Conservation (phyloP, 2,113 vertebrate species). For the Macquaria australasica region DNA sequence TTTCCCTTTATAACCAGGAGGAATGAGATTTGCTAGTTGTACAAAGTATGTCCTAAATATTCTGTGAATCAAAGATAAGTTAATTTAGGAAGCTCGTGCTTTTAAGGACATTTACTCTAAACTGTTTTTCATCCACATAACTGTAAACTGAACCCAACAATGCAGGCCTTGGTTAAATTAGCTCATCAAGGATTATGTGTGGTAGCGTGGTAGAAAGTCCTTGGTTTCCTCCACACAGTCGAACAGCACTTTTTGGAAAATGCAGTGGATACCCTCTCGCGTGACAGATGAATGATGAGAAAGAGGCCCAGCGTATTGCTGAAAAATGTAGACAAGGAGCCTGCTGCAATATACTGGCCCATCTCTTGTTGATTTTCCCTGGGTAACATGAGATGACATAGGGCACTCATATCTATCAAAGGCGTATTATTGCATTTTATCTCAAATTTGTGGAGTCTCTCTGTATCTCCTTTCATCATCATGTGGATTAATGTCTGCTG, state of each 20-base stretch:
- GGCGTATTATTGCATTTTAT: conserved; percentile 41
- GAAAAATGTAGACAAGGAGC: conserved; percentile 40
- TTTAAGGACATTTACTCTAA: conserved; percentile 11
- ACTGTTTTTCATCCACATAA: conserved; percentile 12
- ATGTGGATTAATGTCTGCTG: conserved; percentile 43
- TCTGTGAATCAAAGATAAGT: conserved; percentile 11
- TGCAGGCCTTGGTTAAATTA: neutral
- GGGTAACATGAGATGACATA: conserved; percentile 39
- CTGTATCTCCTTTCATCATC: conserved; percentile 34
- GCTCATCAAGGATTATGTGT: neutral
- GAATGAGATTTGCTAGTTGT: conserved; percentile 1
- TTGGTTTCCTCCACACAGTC: neutral
- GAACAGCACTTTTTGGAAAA: conserved; percentile 1
- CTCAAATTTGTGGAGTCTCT: conserved; percentile 23
- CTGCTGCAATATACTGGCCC: conserved; percentile 14
- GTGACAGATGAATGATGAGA: conserved; percentile 56
- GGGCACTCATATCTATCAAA: conserved; percentile 14
- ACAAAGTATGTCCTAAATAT: conserved; percentile 2
- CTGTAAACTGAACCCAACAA: neutral
- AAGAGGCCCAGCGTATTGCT: conserved; percentile 36
- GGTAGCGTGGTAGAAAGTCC: neutral
- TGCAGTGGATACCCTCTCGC: conserved; percentile 9
- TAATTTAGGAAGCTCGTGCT: conserved; percentile 8
- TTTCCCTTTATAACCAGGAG: conserved; percentile 28
- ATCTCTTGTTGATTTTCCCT: conserved; percentile 38